Base-by-base conservation (phyloP, 2,113 vertebrate species). In the Chionomys nivalis region DNA sequence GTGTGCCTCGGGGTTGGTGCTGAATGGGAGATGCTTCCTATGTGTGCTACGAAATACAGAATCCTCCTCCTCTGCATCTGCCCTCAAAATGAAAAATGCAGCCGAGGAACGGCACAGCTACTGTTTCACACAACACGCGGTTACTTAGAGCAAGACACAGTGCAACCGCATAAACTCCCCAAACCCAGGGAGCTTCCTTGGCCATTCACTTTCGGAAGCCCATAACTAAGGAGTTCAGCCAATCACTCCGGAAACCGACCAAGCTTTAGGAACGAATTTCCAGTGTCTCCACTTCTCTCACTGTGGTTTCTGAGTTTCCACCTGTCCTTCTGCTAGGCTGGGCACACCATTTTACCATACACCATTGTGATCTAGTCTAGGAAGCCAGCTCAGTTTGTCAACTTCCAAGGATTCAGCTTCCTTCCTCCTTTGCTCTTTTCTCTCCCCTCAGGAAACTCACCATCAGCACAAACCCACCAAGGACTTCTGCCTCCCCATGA, bases 381-480 rank as follows among this genome's bases (percentile, higher is more conserved):
- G 76, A 86, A 76, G 49, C 75, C 21, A 65, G 23, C 36, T 52
- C 55, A 87, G 52, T 7, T n/a, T 93, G 93, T 61, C 75, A 75
- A 42, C n/a, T 14, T 52, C 55, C 66, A 91, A 12, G 33, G 55
- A 70, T 33, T 77, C 12, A 0, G 24, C 42, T 93, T 33, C 17
- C 85, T 93, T 70, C 10, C 28, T 93, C 7, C 12, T 31, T 86
- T 75, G 6, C 4, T 92, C 49, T 96, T 82, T 49, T 33, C 73
- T 7, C 73, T 11, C 68, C 23, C 39, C 39, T n/a, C 89, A 97
- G 96, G 94, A 95, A 68, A 93, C 23, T 61, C 24, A 36, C 7
- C 39, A 83, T 2, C 79, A 42, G 52, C 47, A 4, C 14, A 94
- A 93, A 86, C 5, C 85, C n/a, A 86, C n/a, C 4, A 31, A 70